Base-by-base conservation (phyloP, 2,888 invertebrate genomes). In the Danaus chrysippus region DNA sequence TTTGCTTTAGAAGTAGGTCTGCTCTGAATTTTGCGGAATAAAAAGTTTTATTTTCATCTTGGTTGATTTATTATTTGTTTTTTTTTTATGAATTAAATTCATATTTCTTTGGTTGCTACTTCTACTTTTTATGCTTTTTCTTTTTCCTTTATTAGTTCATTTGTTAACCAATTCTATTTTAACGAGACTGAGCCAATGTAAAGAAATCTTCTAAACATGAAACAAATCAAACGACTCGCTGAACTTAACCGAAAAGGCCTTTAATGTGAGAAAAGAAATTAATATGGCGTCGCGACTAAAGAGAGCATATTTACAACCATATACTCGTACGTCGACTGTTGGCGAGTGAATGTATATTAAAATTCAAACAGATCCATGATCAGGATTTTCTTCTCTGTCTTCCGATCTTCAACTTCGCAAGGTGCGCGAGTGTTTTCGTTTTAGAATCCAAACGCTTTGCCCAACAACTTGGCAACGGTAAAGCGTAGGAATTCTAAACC, bases 371-470 rank as follows among this genome's bases (percentile, higher is more conserved):
- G 6, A 34, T 34, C 23, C 23, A 6, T 34, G 6, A 34, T 2
- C 23, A 34, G 23, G 23, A 5, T 34, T 64, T 63, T 60, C 57
- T 65, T 58, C 60, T 63, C 73, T 56, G 49, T 55, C 49, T 42
- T 55, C 43, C 41, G 10, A 15, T 46, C 44, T 10, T 55, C 59
- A 9, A 53, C 53, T 53, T 58, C 49, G 54, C 42, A 57, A 17
- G n/a, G 10, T 49, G 65, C 55, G 68, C 68, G 82, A 79, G 86
- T 78, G 81, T 92, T 92, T 94, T 92, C 86, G 96, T 96, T 96
- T 96, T 95, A 96, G 96, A 96, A 96, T 96, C 96, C 96, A 95
- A 96, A 96, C 96, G 96, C 96, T 96, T 96, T 96, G 95, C 96
- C 96, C 86, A 93, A 92, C 84, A 87, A 81, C 87, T 86, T 85